Evolutionary conservation across 2,797 vertebrate species (phyloP).

Genomic region (Acrossocheilus fasciatus): DNA sequence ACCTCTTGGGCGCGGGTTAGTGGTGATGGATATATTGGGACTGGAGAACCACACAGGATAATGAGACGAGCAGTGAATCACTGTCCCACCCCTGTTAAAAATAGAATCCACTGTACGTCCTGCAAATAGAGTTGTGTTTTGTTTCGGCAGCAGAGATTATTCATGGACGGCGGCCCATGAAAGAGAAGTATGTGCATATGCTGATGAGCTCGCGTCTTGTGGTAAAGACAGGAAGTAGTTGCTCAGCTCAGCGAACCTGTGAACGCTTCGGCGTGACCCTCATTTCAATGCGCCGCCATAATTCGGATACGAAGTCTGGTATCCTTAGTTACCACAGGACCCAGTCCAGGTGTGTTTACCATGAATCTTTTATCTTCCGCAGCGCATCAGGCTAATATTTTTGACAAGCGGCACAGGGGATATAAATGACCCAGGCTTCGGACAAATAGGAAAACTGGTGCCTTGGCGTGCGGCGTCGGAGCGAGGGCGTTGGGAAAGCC

Average conservation of each 20-base stretch:
- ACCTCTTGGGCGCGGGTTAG: constrained; percentile 82
- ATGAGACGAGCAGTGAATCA: constrained; percentile 84
- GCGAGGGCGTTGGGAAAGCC: constrained; percentile 70
- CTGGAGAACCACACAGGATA: constrained; percentile 79
- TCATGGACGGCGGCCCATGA: constrained; percentile 21
- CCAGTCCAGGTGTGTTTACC: constrained; percentile 76
- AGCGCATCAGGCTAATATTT: constrained; percentile 84
- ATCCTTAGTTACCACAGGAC: constrained; percentile 47
- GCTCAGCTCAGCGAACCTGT: constrained; percentile 44
- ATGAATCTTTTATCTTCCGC: constrained; percentile 81
- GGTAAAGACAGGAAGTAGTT: constrained; percentile 37
- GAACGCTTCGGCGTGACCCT: constrained; percentile 32
- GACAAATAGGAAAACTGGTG: constrained; percentile 84
- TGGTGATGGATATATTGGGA: constrained; percentile 82
- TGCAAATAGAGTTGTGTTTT: constrained; percentile 49
- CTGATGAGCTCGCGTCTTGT: constrained; percentile 12
- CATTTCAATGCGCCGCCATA: constrained; percentile 49
- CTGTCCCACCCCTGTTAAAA: constrained; percentile 79
- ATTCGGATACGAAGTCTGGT: constrained; percentile 35
- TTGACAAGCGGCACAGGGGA: constrained; percentile 83
- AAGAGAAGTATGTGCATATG: constrained; percentile 31
- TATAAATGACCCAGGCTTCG: constrained; percentile 86
- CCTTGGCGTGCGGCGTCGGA: constrained; percentile 73
- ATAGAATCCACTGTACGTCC: constrained; percentile 71
- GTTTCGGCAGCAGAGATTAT: constrained; percentile 46